Evolutionary conservation across 2,888 invertebrate species (phyloP), one percentile per base, ranked within the genome.

Genomic region (Cenopis cana): DNA sequence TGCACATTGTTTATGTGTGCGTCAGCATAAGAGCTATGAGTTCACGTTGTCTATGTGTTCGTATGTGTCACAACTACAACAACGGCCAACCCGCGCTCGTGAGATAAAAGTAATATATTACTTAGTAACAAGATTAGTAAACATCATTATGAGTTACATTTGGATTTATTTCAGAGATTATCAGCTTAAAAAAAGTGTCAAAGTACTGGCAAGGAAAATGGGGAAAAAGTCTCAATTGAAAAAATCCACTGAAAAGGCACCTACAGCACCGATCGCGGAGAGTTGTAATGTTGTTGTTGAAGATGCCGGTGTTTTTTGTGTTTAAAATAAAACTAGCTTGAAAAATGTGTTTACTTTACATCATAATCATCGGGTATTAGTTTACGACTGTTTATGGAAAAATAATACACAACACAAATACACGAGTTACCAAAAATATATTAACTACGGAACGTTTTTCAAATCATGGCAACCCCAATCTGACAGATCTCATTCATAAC

Each of bases 271-370:
- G 4, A 74, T 76, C 1, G 77, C 83, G 4, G 81, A 91, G 74
- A 89, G 82, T 68, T 90, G 90, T 74, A 90, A 86, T 73, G 84
- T 90, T 11, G 70, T 90, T 24, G 85, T 88, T 8, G 85, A 83
- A 77, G 82, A 84, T 9, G 88, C 89, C 33, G 90, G 89, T 17
- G 79, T 90, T 20, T 88, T 83, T 76, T 88, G 89, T 74, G 85
- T 82, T 60, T 89, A 76, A 82, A 70, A 11, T 24, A 57, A 59
- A 52, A 24, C 6, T 9, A 9, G 24, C 12, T 41, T 20, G 49
- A 18, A 20, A 18, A 12, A 29, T 14, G 18, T n/a, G 38, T 56
- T 29, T 36, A 8, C 33, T 33, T 68, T 69, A 38, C 6, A 46
- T 46, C n/a, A n/a, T 46, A 6, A n/a, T 46, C 12, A 38, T 12